phyloP scores from a whole-genome alignment of 1,140 invertebrate species.

The Tetranychus cinnabarinus region DNA sequence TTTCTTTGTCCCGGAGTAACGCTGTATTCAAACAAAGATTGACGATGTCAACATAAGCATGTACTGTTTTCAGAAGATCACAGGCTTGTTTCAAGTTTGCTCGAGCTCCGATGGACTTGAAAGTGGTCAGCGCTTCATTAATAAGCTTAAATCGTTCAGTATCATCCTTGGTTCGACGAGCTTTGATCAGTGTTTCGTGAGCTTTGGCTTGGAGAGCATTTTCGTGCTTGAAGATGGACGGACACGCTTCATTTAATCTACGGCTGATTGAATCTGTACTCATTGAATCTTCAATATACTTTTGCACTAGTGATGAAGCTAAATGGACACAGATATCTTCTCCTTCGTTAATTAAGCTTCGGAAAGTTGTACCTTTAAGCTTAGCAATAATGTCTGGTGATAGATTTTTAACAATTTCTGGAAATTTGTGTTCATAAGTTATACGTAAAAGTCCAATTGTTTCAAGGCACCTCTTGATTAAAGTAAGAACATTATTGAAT shows the following conservation, averaged over 20 bases:
- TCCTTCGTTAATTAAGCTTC: conserved; percentile 57
- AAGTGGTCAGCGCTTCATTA: conserved; percentile 49
- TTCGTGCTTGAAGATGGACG: conserved; percentile 74
- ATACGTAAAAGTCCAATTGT: conserved; percentile 82
- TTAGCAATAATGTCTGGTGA: conserved; percentile 33
- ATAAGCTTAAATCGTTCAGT: conserved; percentile 46
- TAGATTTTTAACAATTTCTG: conserved; percentile 33
- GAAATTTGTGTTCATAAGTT: conserved; percentile 72
- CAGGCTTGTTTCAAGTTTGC: conserved; percentile 52
- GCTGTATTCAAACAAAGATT: conserved; percentile 64
- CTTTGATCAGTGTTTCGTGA: conserved; percentile 60
- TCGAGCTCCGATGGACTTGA: conserved; percentile 51
- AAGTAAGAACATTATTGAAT: conserved; percentile 43
- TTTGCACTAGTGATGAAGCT: conserved; percentile 23
- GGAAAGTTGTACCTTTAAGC: conserved; percentile 36
- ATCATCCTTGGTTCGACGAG: conserved; percentile 33
- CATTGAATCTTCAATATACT: conserved; percentile 81
- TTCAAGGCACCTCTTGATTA: conserved; percentile 58
- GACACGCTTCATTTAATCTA: conserved; percentile 70
- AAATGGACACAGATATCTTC: conserved; percentile 37
- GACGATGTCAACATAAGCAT: conserved; percentile 52
- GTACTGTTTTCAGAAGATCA: conserved; percentile 32
- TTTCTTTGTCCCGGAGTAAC: conserved; percentile 58
- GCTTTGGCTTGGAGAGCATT: conserved; percentile 85
- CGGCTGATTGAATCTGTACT: conserved; percentile 70